Percentiles rank a stretch among this genome's conserved stretches.
These are phyloP conservation scores for Drosophila kuntzei DNA, from an alignment of 2,888 invertebrate species.

Conservation along the genomic window DNA sequence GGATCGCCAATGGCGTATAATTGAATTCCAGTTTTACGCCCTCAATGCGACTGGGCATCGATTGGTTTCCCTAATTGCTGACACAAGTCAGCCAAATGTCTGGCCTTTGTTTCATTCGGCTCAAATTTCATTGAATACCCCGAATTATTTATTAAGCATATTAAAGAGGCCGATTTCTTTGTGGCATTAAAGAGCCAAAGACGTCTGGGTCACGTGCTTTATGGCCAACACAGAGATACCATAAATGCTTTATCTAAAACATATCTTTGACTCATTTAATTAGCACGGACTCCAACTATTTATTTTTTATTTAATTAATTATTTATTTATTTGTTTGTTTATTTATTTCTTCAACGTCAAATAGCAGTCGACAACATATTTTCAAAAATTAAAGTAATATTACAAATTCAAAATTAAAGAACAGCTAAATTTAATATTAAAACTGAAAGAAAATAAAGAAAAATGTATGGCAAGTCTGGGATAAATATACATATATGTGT, in stretches of 20 bases:
- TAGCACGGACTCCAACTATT: slow-evolving; percentile 15
- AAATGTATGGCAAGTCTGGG: too few relatives aligned
- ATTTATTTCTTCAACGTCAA: too few relatives aligned
- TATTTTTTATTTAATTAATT: too few relatives aligned
- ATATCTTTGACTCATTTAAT: slow-evolving; percentile 27
- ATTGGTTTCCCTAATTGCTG: slow-evolving; percentile 52
- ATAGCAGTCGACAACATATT: too few relatives aligned
- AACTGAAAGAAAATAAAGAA: too few relatives aligned
- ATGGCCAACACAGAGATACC: slow-evolving; percentile 22
- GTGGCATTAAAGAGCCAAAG: slow-evolving; percentile 1
- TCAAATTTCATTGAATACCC: slow-evolving; percentile 46
- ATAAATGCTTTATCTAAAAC: not conserved
- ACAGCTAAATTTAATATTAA: too few relatives aligned
- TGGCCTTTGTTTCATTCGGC: slow-evolving; percentile 37
- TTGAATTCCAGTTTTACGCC: slow-evolving; percentile 66
- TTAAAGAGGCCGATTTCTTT: slow-evolving; percentile 10
- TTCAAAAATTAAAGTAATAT: too few relatives aligned
- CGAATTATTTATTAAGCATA: slow-evolving; percentile 51
- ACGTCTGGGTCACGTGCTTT: slow-evolving; percentile 18
- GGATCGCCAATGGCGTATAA: slow-evolving; percentile 62
- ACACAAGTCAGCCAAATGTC: slow-evolving; percentile 18
- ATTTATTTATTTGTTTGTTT: too few relatives aligned
- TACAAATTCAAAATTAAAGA: too few relatives aligned
- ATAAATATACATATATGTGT: too few relatives aligned
- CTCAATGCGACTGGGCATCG: slow-evolving; percentile 23